These are phyloP conservation scores for zebrafish (Danio rerio) DNA, from an alignment of 2,113 vertebrate species.

Conservation along the genomic window GRCz12tu NC_133193.1:42816001-42816500, in stretches of 20 bases:
- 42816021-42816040: constrained; percentile 12
- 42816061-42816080: background rate
- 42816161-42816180: background rate
- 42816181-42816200: background rate
- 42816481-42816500: background rate
- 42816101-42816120: background rate
- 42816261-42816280: background rate
- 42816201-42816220: background rate
- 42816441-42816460: background rate
- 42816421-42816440: background rate
- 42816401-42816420: constrained; percentile 12
- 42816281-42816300: background rate
- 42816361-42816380: background rate
- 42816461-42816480: background rate
- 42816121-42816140: background rate
- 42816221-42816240: background rate
- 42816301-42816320: background rate
- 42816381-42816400: constrained; percentile 2
- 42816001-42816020: constrained; percentile 22
- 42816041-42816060: background rate
- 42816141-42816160: background rate
- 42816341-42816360: background rate
- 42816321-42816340: background rate
- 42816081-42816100: background rate
- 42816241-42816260: no score